Conservation (phyloP, 2,113 vertebrate species). For the Misgurnus anguillicaudatus region DNA sequence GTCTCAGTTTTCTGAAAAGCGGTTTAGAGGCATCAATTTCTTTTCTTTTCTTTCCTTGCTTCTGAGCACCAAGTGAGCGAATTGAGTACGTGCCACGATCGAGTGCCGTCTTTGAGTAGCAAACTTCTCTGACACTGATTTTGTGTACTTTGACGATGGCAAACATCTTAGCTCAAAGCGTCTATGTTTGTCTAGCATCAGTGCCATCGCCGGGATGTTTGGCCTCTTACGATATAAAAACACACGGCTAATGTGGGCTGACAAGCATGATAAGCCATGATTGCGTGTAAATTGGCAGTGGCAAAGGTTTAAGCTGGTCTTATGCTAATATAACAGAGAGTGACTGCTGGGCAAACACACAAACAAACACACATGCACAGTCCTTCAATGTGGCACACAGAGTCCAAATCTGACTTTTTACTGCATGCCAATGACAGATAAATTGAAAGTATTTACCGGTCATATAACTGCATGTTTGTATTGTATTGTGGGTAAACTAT, state of each 20-base stretch:
- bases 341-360: slow-evolving; percentile 66
- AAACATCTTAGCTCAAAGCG: slow-evolving; percentile 10
- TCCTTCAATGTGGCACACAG: background rate
- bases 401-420: background rate
- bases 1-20: slow-evolving; percentile 14
- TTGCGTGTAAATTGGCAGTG: slow-evolving; percentile 74
- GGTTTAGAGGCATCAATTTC: slow-evolving; percentile 8
- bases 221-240: slow-evolving; percentile 65
- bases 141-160: slow-evolving; percentile 19
- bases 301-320: slow-evolving; percentile 73
- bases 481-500: background rate
- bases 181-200: slow-evolving; percentile 31
- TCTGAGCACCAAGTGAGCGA: background rate
- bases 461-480: background rate
- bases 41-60: background rate
- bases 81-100: background rate
- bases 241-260: slow-evolving; percentile 74
- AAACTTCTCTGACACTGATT: slow-evolving; percentile 41
- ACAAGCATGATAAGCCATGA: slow-evolving; percentile 72
- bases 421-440: background rate
- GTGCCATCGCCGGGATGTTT: slow-evolving; percentile 22
- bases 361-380: slow-evolving; percentile 58
- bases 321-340: slow-evolving; percentile 74
- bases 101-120: slow-evolving; percentile 19
- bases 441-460: background rate